Percentiles rank a stretch among this genome's conserved stretches.
These are phyloP conservation scores for Aphelinus certus DNA, from an alignment of 1,140 invertebrate species.

Conservation along the genomic window DNA sequence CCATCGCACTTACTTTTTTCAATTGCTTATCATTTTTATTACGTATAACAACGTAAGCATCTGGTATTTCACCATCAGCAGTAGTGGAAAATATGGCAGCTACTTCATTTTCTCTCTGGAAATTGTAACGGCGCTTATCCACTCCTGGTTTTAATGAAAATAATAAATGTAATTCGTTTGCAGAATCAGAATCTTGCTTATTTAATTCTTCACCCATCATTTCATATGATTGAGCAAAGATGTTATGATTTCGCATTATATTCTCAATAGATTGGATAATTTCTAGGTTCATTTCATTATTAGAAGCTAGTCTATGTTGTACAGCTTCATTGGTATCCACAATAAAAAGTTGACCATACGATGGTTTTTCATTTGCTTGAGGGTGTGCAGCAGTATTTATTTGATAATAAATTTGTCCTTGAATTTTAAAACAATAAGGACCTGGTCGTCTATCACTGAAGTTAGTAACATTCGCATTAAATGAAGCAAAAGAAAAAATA, in stretches of 20 bases:
- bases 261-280: conserved; percentile 22
- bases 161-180: conserved; percentile 2
- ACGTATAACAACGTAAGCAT: conserved; percentile 34
- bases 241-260: conserved; percentile 25
- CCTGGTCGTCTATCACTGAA: conserved; percentile 5
- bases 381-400: conserved; percentile 16
- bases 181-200: not conserved
- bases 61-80: conserved; percentile 36
- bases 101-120: conserved; percentile 36
- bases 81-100: conserved; percentile 37
- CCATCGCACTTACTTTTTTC: conserved; percentile 22
- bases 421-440: conserved; percentile 12
- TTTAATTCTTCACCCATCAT: conserved; percentile 12
- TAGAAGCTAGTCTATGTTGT: conserved; percentile 10
- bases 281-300: conserved; percentile 21
- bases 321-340: conserved; percentile 33
- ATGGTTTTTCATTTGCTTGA: conserved; percentile 2
- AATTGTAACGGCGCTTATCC: conserved; percentile 32
- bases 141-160: conserved; percentile 26
- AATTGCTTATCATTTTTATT: conserved; percentile 31
- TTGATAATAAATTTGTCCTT: conserved; percentile 5
- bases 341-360: conserved; percentile 37
- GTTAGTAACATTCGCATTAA: conserved; percentile 1
- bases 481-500: conserved; percentile 9
- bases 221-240: conserved; percentile 13